A percentile compares a stretch with the other conserved stretches of the same genome.
phyloP scores from a whole-genome alignment of 64 coral and sea anemone genomes.

The Trachythela sp. region DNA sequence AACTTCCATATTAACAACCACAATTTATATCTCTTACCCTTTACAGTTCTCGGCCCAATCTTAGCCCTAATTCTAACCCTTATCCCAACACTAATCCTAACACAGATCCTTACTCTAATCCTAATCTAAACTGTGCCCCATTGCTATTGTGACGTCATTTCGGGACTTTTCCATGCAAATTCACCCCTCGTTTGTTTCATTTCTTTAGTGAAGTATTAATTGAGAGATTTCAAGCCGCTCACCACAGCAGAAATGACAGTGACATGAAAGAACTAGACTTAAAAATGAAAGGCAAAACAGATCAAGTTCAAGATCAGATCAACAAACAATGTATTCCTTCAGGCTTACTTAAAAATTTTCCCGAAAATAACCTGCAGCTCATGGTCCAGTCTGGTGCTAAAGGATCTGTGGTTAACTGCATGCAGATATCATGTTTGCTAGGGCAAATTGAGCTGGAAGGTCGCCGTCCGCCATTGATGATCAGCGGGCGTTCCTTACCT shows the following conservation, averaged over 20 bases:
- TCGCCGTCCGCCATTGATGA: constrained; percentile 83
- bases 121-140: too few relatives aligned
- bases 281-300: constrained; percentile 82
- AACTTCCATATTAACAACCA: too few relatives aligned
- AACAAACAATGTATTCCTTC: constrained; percentile 83
- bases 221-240: constrained; percentile 52
- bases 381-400: constrained; percentile 93
- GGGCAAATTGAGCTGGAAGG: constrained; percentile 97
- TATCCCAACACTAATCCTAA: too few relatives aligned
- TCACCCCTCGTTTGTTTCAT: too few relatives aligned
- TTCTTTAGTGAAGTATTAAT: constrained; percentile 44
- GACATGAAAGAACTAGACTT: constrained; percentile 92
- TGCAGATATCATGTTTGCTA: constrained; percentile 86
- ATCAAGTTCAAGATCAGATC: constrained; percentile 77
- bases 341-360: constrained; percentile 68
- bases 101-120: too few relatives aligned
- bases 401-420: constrained; percentile 87
- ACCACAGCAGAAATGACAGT: constrained; percentile 68
- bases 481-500: constrained; percentile 81
- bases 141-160: too few relatives aligned
- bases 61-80: too few relatives aligned
- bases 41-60: too few relatives aligned
- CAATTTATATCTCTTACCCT: too few relatives aligned
- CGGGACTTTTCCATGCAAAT: too few relatives aligned
- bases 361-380: constrained; percentile 88